These are phyloP conservation scores for Pseudopipra pipra DNA, from an alignment of 2,113 vertebrate species.

Conservation along the genomic window DNA sequence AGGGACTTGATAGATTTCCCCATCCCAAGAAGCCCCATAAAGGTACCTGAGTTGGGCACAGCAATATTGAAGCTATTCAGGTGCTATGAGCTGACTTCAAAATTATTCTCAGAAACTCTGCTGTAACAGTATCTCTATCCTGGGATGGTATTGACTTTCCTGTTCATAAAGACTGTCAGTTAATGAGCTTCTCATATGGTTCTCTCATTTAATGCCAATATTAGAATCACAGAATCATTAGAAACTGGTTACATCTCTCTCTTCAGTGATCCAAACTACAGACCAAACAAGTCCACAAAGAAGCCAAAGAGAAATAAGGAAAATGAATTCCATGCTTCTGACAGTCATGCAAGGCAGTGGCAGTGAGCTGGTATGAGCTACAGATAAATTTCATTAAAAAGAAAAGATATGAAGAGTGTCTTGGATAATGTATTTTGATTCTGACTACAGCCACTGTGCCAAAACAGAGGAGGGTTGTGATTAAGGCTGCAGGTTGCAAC, in stretches of 20 bases:
- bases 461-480: not conserved
- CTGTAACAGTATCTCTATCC: not conserved
- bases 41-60: not conserved
- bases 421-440: not conserved
- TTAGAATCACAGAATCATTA: not conserved
- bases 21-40: not conserved
- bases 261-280: not conserved
- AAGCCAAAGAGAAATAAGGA: not conserved
- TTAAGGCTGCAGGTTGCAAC: constrained; percentile 8
- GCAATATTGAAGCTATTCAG: not conserved
- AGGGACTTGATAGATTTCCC: not conserved
- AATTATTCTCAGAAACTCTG: not conserved
- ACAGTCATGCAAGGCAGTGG: not conserved
- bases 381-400: not conserved
- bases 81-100: not conserved
- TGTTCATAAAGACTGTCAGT: not conserved
- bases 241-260: not conserved
- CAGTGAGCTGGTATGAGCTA: not conserved
- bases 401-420: not conserved
- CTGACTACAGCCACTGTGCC: not conserved
- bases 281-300: not conserved
- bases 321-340: not conserved
- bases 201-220: not conserved
- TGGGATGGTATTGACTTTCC: not conserved
- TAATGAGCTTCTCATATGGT: not conserved